Conservation (phyloP, 2,113 vertebrate species). For the Canis aureus region DNA sequence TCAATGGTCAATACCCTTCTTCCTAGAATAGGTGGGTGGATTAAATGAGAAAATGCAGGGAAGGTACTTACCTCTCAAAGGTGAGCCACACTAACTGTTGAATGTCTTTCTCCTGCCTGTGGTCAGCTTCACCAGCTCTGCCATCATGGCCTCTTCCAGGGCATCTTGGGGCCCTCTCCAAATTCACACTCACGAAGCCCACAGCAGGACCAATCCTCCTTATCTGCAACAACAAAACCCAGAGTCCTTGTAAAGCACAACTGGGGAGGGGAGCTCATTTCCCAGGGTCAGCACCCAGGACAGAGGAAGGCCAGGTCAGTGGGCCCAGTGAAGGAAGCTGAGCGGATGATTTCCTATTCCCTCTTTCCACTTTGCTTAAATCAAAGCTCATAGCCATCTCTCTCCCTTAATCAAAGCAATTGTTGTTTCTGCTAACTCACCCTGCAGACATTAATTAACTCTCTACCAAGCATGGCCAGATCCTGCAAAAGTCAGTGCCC, state of each 20-base stretch:
- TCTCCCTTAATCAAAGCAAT: constrained; percentile 65
- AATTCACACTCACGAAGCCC: not conserved
- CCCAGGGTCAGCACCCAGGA: not conserved
- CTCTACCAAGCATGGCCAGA: constrained; percentile 16
- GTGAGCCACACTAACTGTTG: accelerated
- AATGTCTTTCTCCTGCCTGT: not conserved
- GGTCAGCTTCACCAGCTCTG: not conserved
- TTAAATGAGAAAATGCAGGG: not conserved
- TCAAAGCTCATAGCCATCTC: constrained; percentile 8
- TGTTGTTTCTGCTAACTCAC: constrained; percentile 63
- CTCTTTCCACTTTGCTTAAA: constrained; percentile 49
- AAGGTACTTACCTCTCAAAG: not conserved
- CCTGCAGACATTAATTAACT: constrained; percentile 59
- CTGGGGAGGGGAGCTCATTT: not conserved
- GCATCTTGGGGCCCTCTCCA: not conserved
- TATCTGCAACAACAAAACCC: not conserved
- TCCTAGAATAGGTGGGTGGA: not conserved
- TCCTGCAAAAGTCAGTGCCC: not conserved
- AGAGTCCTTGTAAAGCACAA: not conserved
- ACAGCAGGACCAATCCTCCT: not conserved
- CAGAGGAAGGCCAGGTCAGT: not conserved
- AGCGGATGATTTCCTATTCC: not conserved
- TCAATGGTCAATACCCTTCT: not conserved
- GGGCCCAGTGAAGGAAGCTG: not conserved
- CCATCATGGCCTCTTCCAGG: not conserved